These are phyloP conservation scores for Drosophila aff. DNA, from an alignment of 1,140 invertebrate species.

Conservation along the genomic window DNA sequence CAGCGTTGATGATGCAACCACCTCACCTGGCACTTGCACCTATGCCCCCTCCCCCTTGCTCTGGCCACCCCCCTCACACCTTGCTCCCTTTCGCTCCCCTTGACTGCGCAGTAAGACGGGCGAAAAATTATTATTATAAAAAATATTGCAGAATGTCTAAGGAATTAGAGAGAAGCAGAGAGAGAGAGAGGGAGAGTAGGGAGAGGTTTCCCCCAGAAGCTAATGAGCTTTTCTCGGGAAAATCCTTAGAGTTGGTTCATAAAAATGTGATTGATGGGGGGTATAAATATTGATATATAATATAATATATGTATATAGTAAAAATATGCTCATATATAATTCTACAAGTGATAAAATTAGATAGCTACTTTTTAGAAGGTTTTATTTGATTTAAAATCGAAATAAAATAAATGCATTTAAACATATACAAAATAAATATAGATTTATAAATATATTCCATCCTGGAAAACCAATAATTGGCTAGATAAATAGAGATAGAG, in stretches of 20 bases:
- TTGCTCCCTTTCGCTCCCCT: background rate
- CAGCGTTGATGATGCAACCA: constrained; percentile 50
- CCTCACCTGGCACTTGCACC: constrained; percentile 8
- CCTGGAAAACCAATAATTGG: background rate
- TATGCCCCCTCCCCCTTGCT: background rate
- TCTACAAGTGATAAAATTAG: background rate
- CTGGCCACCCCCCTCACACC: background rate
- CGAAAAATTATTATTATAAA: constrained; percentile 57
- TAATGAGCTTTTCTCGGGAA: constrained; percentile 12
- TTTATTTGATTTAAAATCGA: background rate
- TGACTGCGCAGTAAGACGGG: constrained; percentile 20
- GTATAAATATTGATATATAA: background rate
- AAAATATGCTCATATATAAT: background rate
- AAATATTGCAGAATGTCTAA: constrained; percentile 48
- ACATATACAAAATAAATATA: background rate
- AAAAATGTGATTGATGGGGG: background rate
- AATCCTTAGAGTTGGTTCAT: background rate
- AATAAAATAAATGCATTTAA: too few species aligned
- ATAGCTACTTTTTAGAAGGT: background rate
- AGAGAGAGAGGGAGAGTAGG: background rate
- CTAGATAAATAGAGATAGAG: background rate
- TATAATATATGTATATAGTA: background rate
- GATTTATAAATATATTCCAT: background rate
- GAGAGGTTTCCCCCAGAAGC: background rate
- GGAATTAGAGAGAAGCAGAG: constrained; percentile 9